These are phyloP conservation scores for Siniperca knerii DNA, from an alignment of 2,113 vertebrate genomes.

Conservation along the genomic window DNA sequence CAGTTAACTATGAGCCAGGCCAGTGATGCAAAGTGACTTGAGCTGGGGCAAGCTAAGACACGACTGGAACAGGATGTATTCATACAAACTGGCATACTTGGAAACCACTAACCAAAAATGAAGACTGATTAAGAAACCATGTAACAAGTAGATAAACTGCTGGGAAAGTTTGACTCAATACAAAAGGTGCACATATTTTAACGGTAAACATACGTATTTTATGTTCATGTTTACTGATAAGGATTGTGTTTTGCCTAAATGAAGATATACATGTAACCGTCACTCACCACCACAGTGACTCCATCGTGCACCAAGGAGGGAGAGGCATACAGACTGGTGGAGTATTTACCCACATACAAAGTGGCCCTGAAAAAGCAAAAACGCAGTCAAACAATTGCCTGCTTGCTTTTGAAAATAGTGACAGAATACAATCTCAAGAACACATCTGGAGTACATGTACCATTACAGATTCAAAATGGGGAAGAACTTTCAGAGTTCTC, in stretches of 20 bases:
- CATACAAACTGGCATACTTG: not conserved
- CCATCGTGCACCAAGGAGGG: constrained; percentile 97
- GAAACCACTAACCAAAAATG: constrained; percentile 11
- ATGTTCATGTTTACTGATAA: not conserved
- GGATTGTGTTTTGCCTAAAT: constrained; percentile 8
- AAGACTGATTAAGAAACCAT: not conserved
- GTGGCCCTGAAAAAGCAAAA: constrained; percentile 87
- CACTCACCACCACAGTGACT: constrained; percentile 96
- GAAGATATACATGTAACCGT: not conserved
- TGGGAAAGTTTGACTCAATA: not conserved
- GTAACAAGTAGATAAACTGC: not conserved
- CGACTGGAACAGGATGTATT: constrained; percentile 15
- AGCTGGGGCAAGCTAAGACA: constrained; percentile 14
- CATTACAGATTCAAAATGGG: not conserved
- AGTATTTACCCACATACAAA: constrained; percentile 96
- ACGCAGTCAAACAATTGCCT: not conserved
- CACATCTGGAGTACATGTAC: not conserved
- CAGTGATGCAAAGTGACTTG: not conserved
- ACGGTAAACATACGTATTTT: not conserved
- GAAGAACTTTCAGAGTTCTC: not conserved
- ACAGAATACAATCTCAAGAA: not conserved
- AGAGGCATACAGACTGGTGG: constrained; percentile 94
- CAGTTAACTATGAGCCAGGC: not conserved
- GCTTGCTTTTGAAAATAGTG: not conserved
- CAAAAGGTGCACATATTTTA: not conserved